Evolutionary conservation across 2,888 invertebrate species (phyloP).

Genomic region (Dolichopus griseipennis): DNA sequence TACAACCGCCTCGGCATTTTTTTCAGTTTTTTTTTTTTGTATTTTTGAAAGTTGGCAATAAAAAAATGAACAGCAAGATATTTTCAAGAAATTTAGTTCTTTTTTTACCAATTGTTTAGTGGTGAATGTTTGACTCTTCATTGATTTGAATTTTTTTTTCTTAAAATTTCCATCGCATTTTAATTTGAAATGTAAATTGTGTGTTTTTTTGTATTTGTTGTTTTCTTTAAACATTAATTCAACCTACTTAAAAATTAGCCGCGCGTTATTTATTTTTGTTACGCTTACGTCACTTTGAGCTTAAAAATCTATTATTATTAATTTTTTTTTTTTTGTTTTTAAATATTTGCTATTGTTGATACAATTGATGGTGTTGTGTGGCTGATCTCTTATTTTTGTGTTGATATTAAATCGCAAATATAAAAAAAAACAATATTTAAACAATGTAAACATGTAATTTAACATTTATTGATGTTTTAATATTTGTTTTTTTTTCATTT

Average conservation of each 20-base stretch:
- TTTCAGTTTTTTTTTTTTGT: neutral
- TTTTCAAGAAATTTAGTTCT: too few relatives aligned
- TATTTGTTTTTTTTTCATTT: neutral
- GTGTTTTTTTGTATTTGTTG: too few relatives aligned
- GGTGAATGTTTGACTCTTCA: too few relatives aligned
- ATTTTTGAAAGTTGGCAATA: neutral
- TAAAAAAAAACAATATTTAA: conserved; percentile 6
- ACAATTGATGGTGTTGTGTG: neutral
- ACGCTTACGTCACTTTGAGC: neutral
- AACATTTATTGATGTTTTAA: neutral
- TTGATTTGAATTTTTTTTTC: neutral
- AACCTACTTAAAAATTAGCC: conserved; percentile 2
- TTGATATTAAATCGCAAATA: neutral
- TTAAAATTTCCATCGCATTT: neutral
- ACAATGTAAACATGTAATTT: neutral
- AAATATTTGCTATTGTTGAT: too few relatives aligned
- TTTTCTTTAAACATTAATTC: neutral
- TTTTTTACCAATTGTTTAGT: too few relatives aligned
- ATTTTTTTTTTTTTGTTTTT: too few relatives aligned
- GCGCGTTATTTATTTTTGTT: neutral
- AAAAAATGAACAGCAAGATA: too few relatives aligned
- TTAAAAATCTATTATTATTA: too few relatives aligned
- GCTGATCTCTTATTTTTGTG: neutral
- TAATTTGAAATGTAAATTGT: neutral
- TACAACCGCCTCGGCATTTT: conserved; percentile 6